phyloP scores from a whole-genome alignment of 2,888 invertebrate genomes.

The Pheosia gnoma region DNA sequence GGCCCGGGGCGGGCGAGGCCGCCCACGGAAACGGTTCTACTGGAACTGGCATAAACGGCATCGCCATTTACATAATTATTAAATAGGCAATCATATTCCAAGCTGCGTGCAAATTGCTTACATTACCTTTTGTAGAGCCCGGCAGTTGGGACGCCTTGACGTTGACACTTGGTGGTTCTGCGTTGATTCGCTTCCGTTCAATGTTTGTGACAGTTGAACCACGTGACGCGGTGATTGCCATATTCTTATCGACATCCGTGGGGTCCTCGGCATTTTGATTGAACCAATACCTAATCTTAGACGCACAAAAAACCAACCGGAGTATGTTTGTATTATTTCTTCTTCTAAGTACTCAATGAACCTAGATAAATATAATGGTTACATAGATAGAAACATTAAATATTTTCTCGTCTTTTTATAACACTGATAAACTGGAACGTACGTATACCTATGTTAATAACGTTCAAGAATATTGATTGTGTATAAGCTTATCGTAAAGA shows the following conservation, averaged over 20 bases:
- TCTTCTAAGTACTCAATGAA: no score
- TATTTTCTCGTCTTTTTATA: no score
- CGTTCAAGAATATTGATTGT: no score
- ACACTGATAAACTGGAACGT: no score
- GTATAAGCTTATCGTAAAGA: not conserved
- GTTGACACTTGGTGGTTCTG: constrained; percentile 11
- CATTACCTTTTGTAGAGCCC: constrained; percentile 24
- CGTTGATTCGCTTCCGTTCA: constrained; percentile 12
- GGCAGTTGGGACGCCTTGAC: constrained; percentile 14
- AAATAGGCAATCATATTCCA: constrained; percentile 31
- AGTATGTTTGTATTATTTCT: no score
- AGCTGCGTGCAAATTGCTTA: constrained; percentile 29
- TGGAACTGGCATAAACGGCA: constrained; percentile 39
- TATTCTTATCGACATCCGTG: no score
- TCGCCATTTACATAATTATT: constrained; percentile 37
- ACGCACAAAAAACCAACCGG: not conserved
- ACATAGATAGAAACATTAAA: no score
- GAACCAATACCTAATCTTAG: not conserved
- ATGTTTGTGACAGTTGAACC: not conserved
- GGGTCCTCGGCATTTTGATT: no score
- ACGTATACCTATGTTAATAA: no score
- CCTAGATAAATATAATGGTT: no score
- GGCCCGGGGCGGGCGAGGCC: constrained; percentile 41
- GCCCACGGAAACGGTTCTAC: constrained; percentile 38
- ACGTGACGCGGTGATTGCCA: no score